Evolutionary conservation across 1,140 invertebrate species (phyloP), one percentile per base, ranked within the genome.

Genomic region (Drosophila nasuta): DNA sequence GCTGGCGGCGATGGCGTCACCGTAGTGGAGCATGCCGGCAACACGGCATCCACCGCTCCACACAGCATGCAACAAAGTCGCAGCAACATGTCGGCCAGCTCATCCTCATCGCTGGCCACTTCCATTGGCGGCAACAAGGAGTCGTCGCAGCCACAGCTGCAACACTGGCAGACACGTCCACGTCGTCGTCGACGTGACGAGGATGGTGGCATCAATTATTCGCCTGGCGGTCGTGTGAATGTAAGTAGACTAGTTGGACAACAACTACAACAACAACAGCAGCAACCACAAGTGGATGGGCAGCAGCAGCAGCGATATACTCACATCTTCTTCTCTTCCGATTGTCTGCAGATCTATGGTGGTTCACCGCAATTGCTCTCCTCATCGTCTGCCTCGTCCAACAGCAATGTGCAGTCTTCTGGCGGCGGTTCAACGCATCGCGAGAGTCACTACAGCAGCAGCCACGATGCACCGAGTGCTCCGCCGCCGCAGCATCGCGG

Each of bases 181-280:
- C 87, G 91, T 63, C 87, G 91, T 63, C 91, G 91, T 59, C 79
- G 91, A n/a, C 91, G 91, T 43, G 91, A 91, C 56, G 91, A 92
- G 10, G 91, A 91, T 10, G 79, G 71, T 1, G 69, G 68, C 25
- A 70, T 91, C 3, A 92, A 77, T 52, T 92, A 92, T 35, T 86
- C 87, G 8, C 91, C 91, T 30, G 82, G 76, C 33, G 91, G 85
- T 28, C 79, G 91, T 71, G 77, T 92, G 45, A 88, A 82, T 62
- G 83, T 89, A 70, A 92, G 90, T 82, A 28, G 57, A 45, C 60
- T 10, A 38, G 35, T 58, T 57, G 3, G 5, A 68, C 54, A 48
- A 62, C 35, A 38, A 38, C 35, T 38, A 38, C 30, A 33, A 33
- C 30, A 33, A 8, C 30, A 33, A 1, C 30, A 33, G 7, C 30